A percentile compares a stretch with the other conserved stretches of the same genome.
Conservation (phyloP, 2,888 invertebrate genomes). For the Patella ulyssiponensis region DNA sequence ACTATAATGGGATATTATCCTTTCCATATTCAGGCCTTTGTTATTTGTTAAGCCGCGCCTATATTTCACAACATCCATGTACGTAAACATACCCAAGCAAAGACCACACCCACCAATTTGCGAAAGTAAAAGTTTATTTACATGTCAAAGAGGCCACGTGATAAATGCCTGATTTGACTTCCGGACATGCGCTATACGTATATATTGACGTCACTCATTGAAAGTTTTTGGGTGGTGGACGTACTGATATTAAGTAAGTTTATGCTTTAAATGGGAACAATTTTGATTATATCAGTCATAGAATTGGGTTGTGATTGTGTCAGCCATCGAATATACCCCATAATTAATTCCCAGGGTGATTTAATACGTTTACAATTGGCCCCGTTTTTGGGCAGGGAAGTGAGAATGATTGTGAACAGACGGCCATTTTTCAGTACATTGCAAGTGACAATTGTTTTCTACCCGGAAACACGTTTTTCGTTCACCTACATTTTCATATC, state of each 20-base stretch:
- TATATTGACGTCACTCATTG: conserved; percentile 41
- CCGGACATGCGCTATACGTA: conserved; percentile 39
- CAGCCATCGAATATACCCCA: neutral
- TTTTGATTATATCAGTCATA: neutral
- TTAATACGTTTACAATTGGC: neutral
- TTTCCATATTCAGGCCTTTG: too few species aligned
- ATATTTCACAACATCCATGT: too few species aligned
- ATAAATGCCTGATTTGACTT: conserved; percentile 23
- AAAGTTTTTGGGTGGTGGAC: conserved; percentile 27
- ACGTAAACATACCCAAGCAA: too few species aligned
- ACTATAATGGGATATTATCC: too few species aligned
- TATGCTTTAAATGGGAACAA: neutral
- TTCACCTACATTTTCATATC: neutral
- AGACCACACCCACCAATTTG: neutral
- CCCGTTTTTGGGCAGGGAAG: conserved; percentile 4
- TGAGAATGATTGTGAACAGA: neutral
- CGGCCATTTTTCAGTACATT: neutral
- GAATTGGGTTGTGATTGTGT: neutral
- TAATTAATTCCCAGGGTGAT: neutral
- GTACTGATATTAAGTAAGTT: conserved; percentile 23
- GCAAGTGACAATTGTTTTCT: conserved; percentile 3
- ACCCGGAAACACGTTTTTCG: conserved; percentile 6
- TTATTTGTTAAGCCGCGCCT: too few species aligned
- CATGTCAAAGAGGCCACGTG: neutral
- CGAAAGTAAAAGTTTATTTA: conserved; percentile 6